Percentiles rank a stretch among this genome's conserved stretches.
Conservation (phyloP, 2,797 vertebrate species). For the Carcharodon carcharias region DNA sequence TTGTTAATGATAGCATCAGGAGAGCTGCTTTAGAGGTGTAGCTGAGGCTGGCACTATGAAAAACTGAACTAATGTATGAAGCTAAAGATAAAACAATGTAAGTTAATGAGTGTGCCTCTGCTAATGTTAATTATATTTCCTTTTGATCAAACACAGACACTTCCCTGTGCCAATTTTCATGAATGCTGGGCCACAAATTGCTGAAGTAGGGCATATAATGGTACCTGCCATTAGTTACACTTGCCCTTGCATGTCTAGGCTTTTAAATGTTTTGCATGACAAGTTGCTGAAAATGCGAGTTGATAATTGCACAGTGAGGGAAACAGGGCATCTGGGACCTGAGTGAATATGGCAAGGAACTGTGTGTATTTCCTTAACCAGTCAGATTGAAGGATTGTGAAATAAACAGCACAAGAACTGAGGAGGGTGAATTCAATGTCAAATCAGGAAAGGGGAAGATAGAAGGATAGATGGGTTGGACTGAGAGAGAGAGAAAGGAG, state of each 20-base stretch:
- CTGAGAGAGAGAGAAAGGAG: neutral
- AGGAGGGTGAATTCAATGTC: neutral
- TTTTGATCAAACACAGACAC: neutral
- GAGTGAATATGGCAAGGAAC: neutral
- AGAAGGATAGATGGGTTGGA: neutral
- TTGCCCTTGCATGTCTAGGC: neutral
- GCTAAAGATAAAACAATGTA: neutral
- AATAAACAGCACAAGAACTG: too few relatives aligned
- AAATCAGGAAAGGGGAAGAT: neutral
- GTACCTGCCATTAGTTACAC: neutral
- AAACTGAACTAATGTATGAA: neutral
- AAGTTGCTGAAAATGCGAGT: neutral
- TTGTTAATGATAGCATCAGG: neutral
- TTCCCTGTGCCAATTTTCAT: neutral
- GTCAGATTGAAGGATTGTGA: neutral
- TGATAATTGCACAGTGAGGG: neutral
- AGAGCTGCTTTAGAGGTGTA: neutral
- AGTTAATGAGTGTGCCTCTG: neutral
- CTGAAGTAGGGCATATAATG: neutral
- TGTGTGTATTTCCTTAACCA: neutral
- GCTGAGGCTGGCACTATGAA: neutral
- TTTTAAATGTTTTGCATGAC: neutral
- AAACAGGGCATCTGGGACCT: neutral
- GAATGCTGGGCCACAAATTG: neutral
- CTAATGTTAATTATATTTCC: neutral